phyloP scores from a whole-genome alignment of 2,113 vertebrate species.

The Nycticryphes semicollaris region DNA sequence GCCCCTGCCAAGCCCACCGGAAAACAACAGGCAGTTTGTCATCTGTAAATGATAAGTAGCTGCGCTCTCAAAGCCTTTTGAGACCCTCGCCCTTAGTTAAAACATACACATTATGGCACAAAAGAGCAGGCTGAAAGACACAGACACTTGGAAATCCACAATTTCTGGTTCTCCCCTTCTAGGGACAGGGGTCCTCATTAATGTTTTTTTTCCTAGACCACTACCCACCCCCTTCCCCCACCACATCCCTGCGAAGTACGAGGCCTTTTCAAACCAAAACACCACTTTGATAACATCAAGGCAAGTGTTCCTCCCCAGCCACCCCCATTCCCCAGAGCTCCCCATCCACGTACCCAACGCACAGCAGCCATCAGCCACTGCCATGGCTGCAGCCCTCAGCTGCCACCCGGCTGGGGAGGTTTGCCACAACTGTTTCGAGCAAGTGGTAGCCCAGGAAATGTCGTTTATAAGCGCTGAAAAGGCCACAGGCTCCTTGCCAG shows the following conservation, averaged over 20 bases:
- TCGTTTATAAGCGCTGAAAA: background rate
- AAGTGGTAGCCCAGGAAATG: background rate
- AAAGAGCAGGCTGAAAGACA: constrained; percentile 46
- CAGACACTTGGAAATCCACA: background rate
- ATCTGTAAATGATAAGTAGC: constrained; percentile 50
- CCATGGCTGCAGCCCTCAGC: background rate
- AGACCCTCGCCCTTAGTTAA: background rate
- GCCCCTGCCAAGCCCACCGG: constrained; percentile 52
- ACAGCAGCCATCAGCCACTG: background rate
- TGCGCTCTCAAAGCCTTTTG: constrained; percentile 47
- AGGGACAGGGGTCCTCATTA: background rate
- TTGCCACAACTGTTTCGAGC: background rate
- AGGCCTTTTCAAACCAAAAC: background rate
- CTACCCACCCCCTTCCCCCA: too few species aligned
- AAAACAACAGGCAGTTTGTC: constrained; percentile 69
- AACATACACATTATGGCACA: constrained; percentile 47
- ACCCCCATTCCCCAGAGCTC: background rate
- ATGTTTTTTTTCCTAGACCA: background rate
- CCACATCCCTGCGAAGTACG: background rate
- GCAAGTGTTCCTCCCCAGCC: background rate
- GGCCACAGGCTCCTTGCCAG: background rate
- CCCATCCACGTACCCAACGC: background rate
- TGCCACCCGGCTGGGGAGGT: background rate
- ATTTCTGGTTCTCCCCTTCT: background rate
- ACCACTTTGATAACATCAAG: fast-evolving